Evolutionary conservation across 2,113 vertebrate genomes (phyloP), one percentile per base, ranked within the genome.

Genomic region (Oophaga pumilio): DNA sequence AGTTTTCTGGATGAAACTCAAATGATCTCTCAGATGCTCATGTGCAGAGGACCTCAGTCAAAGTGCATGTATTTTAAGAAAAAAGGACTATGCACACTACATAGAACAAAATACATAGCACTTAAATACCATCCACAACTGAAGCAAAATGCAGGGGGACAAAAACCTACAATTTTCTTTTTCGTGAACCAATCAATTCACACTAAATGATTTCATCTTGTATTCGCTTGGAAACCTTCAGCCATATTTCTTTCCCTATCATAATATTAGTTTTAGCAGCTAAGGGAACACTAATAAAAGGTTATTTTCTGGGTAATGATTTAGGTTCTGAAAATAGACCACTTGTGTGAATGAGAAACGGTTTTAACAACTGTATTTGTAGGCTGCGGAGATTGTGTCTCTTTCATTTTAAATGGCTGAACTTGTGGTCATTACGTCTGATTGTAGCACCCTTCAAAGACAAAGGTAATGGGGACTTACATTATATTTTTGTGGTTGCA

Each of bases 271-370:
- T 50, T 50, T 22, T 24, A 53, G 53, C 49, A 50, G 56, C 26
- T 73, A 57, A 49, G 33, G 71, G 43, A 53, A 71, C n/a, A 43
- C 26, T 74, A 14, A 6, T 13, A 77, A n/a, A 52, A 71, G 57
- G 43, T 52, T 66, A 89, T 69, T 87, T 52, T 85, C 73, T 7
- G 77, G 8, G 78, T 62, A 83, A 76, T 81, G 81, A 91, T 89
- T 80, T 52, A 77, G 0, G 8, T 24, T 85, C 28, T 89, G 85
- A 66, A 89, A 15, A 73, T 64, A 60, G 71, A 7, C 11, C 24
- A 68, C 59, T 85, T 90, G 24, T 64, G 73, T 89, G 77, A 89
- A 87, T 43, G 18, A 71, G 84, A 68, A 88, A 33, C 56, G 7
- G n/a, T 85, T 85, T 85, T 73, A 76, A 85, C 57, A 77, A 77